Evolutionary conservation across 2,113 vertebrate genomes (phyloP), one percentile per base, ranked within the genome.

Genomic region (Rhynchomys soricoides): DNA sequence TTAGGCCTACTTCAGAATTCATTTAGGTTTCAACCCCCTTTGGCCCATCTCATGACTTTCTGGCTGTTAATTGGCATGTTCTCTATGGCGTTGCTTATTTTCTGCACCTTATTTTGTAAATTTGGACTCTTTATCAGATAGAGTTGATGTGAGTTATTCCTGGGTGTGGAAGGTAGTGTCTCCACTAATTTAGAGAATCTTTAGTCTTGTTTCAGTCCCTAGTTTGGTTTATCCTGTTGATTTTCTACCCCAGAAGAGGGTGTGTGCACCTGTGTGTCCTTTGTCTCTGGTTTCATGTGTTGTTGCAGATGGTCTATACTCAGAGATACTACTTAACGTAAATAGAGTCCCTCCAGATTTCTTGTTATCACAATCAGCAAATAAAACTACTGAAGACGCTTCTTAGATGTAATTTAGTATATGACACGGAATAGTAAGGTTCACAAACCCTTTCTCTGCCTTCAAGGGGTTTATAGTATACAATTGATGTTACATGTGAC

Each of bases 151-250:
- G 95, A 86, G 59, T 98, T 96, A 96, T 12, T 22, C 66, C 34
- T 3, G 82, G 97, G 96, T 96, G 96, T 73, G 96, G 40, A 52
- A n/a, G 15, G 81, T 94, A 97, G n/a, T 96, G 0, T 90, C 81
- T 90, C 71, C 31, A 70, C 26, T 82, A 94, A 95, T 59, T 95
- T 94, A 2, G 71, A 92, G 7, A 64, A 70, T 95, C 97, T 98
- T 98, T 98, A 97, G 98, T 98, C 97, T 97, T 43, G 2, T 86
- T 95, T 79, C 50, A 5, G 81, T 59, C 0, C 3, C 62, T 55
- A 16, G 16, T 96, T 96, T 89, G 86, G 57, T 86, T 93, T 52
- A 48, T 9, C 62, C 26, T 48, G 74, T 92, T 74, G 66, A 85
- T 45, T 83, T 97, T 95, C 43, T 7, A 88, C 86, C 59, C 52